phyloP scores from a whole-genome alignment of 2,113 vertebrate species.

The Gymnobelideus leadbeateri region DNA sequence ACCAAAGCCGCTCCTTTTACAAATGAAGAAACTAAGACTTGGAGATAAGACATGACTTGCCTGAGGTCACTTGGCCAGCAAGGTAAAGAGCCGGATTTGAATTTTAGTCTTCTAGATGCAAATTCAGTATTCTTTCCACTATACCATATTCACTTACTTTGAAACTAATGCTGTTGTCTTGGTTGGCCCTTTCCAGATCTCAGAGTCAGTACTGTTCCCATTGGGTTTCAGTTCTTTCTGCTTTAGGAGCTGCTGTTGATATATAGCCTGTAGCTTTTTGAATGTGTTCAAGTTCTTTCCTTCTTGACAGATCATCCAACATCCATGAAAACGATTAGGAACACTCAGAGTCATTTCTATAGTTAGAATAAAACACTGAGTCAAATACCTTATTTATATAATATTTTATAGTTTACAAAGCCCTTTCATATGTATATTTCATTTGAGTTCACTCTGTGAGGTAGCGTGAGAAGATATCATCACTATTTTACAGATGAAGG shows the following conservation, averaged over 20 bases:
- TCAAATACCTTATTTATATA: not conserved
- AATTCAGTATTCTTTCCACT: not conserved
- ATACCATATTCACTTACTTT: not conserved
- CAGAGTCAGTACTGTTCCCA: not conserved
- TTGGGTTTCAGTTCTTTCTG: not conserved
- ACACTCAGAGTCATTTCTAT: not conserved
- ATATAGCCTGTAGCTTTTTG: not conserved
- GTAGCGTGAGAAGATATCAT: not conserved
- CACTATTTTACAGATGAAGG: not conserved
- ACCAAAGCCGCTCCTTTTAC: not conserved
- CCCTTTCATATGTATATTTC: not conserved
- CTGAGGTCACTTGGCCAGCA: not conserved
- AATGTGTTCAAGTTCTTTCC: not conserved
- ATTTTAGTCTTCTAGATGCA: not conserved
- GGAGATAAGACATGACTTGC: not conserved
- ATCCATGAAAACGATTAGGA: not conserved
- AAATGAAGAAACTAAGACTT: not conserved
- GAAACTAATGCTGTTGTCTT: not conserved
- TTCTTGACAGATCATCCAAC: conserved; percentile 31
- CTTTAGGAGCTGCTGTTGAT: not conserved
- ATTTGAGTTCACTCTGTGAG: not conserved
- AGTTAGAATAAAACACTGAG: not conserved
- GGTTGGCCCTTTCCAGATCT: not conserved
- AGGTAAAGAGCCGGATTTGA: not conserved
- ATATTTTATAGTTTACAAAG: not conserved